Evolutionary conservation across 2,888 invertebrate species (phyloP).

Genomic region (Dicycla oo): DNA sequence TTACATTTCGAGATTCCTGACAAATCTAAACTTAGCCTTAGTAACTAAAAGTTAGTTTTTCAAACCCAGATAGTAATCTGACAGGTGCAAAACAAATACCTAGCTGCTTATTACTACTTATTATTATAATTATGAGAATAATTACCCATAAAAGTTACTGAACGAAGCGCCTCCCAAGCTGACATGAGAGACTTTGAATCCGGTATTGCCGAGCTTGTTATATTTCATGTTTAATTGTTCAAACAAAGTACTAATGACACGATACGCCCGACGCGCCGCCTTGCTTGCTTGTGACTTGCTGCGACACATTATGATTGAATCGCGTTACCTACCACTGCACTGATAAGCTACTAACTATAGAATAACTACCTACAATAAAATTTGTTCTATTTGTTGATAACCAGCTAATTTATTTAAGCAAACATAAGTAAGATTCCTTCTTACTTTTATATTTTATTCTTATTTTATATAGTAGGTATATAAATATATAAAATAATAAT

Average conservation of each 20-base stretch:
- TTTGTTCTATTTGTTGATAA: slow-evolving; percentile 4
- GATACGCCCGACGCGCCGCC: slow-evolving; percentile 6
- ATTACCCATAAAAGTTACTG: slow-evolving; percentile 93
- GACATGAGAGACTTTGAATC: slow-evolving; percentile 92
- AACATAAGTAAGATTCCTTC: not conserved
- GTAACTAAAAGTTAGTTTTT: not conserved
- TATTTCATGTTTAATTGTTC: slow-evolving; percentile 91
- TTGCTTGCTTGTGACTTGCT: slow-evolving; percentile 23
- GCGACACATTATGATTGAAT: slow-evolving; percentile 42
- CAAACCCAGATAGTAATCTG: not conserved
- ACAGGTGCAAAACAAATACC: slow-evolving; percentile 1
- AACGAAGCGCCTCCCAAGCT: slow-evolving; percentile 94
- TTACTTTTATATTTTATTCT: not conserved
- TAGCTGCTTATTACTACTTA: not conserved
- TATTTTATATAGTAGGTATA: no score
- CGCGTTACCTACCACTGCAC: slow-evolving; percentile 8
- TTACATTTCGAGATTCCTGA: not conserved
- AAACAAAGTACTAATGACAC: slow-evolving; percentile 37
- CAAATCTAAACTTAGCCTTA: not conserved
- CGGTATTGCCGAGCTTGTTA: slow-evolving; percentile 93
- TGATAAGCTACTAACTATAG: slow-evolving; percentile 26
- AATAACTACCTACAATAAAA: not conserved
- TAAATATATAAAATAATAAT: no score
- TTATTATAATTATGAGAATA: slow-evolving; percentile 40
- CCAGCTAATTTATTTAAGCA: not conserved